phyloP scores from a whole-genome alignment of 2,888 invertebrate species.

The Rhagonycha fulva region DNA sequence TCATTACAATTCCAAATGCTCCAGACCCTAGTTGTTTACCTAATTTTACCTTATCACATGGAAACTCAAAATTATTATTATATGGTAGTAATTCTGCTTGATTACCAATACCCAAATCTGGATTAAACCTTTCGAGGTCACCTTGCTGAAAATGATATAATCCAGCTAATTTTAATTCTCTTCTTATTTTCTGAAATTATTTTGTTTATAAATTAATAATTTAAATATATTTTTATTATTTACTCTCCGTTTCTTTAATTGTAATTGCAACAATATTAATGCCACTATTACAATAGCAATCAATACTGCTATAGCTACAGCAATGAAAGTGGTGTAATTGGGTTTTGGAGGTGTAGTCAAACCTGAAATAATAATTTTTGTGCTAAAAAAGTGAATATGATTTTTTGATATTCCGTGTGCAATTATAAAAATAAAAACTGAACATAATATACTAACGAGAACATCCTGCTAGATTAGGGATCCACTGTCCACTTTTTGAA shows the following conservation, averaged over 20 bases:
- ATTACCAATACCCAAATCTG: constrained; percentile 59
- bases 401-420: not conserved
- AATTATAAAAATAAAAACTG: too few species aligned
- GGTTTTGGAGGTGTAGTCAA: not conserved
- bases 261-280: constrained; percentile 40
- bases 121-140: constrained; percentile 75
- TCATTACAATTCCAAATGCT: constrained; percentile 82
- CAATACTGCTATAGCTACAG: not conserved
- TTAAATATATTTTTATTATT: not conserved
- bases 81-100: constrained; percentile 95
- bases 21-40: constrained; percentile 69
- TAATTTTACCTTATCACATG: constrained; percentile 76
- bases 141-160: constrained; percentile 80
- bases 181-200: constrained; percentile 60
- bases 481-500: not conserved
- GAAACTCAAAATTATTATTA: constrained; percentile 88
- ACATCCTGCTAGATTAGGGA: not conserved
- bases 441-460: not conserved
- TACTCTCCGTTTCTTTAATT: constrained; percentile 56
- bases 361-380: not conserved
- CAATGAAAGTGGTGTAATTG: not conserved
- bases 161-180: constrained; percentile 73
- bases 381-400: not conserved
- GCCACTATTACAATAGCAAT: not conserved
- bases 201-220: too few species aligned